Base-by-base conservation (phyloP, 92 coral and sea anemone species). In the Phenganax stokvisi region DNA sequence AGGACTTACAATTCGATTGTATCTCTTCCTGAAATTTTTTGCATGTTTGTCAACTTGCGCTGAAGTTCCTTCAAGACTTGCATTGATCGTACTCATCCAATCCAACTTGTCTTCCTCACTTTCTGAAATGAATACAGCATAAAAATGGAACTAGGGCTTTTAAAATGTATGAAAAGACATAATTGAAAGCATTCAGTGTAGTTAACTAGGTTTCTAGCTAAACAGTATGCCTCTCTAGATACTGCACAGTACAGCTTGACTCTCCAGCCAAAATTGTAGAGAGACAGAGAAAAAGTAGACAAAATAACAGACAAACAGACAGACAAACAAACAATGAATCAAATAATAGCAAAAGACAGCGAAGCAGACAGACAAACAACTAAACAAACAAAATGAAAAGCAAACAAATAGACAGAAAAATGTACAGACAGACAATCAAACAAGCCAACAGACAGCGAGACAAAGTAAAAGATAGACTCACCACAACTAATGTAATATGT, bases 401-500 rank as follows among this genome's bases (percentile, higher is more conserved):
- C 47, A 37, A 37, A 37, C 47, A 37, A 37, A 37, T 5, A 37
- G 47, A 37, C 31, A 58, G 28, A 76, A 25, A 63, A 44, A n/a
- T 10, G 8, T 12, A 57, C 58, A n/a, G 47, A 37, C 47, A 1
- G 47, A 37, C 47, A 37, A 1, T 37, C 47, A 37, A 37, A 37
- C 2, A 37, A 37, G 3, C 47, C 2, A 2, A 37, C 47, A 37
- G 47, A 37, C 47, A 37, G 5, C 57, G 7, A 37, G 47, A 37
- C 47, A 37, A 37, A 78, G 7, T 25, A 53, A 28, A 67, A 59
- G 8, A 13, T 58, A 31, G 9, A 17, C 91, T 81, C 63, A 93
- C 98, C 98, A 87, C 98, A 93, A 67, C 98, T 93, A 54, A 93
- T 83, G 74, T 91, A 93, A 84, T 93, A 93, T 0, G 97, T 93